phyloP scores from a whole-genome alignment of 2,888 invertebrate genomes.

The Andricus quercusramuli region DNA sequence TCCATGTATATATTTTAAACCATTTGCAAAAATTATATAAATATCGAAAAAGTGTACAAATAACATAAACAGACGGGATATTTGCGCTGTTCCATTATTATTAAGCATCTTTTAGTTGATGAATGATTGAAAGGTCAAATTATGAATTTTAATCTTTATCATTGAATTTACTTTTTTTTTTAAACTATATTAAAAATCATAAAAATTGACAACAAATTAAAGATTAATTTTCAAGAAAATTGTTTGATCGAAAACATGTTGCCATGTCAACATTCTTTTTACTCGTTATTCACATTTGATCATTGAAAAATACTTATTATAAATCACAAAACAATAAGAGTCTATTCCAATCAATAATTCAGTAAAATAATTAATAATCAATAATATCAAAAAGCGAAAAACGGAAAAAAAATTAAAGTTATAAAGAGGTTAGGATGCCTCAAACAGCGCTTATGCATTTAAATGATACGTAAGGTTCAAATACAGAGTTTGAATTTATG shows the following conservation, averaged over 20 bases:
- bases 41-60: no score
- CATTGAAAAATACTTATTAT: no score
- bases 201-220: not conserved
- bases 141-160: not conserved
- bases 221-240: not conserved
- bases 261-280: conserved; percentile 43
- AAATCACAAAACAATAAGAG: not conserved
- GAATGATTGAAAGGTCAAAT: no score
- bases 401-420: not conserved
- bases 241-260: conserved; percentile 51
- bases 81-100: no score
- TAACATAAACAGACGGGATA: no score
- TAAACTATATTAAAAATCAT: not conserved
- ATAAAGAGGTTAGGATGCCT: conserved; percentile 4
- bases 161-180: no score
- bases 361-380: not conserved
- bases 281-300: not conserved
- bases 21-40: no score
- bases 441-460: not conserved
- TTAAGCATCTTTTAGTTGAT: no score
- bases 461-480: not conserved
- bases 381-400: not conserved
- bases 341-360: not conserved
- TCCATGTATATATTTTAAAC: no score
- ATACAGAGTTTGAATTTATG: not conserved